Base-by-base conservation (phyloP, 2,888 invertebrate genomes). In the Tachina grossa region DNA sequence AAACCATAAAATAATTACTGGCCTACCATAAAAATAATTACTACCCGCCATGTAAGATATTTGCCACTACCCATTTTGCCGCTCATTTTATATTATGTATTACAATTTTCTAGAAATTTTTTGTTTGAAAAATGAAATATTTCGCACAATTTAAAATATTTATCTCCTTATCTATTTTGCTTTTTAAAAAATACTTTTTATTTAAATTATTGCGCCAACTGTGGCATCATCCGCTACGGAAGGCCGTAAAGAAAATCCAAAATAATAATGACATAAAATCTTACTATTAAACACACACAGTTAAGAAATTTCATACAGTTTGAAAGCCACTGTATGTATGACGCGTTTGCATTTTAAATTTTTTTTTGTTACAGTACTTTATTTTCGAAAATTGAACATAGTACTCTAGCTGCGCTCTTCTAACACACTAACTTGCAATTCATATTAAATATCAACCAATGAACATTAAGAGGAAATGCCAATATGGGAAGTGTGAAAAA, bases 321-420 rank as follows among this genome's bases (percentile, higher is more conserved):
- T 83, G 13, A 53, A 14, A 78, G 55, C 16, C 75, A 77, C 81
- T 78, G 77, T n/a, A 19, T 78, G 77, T n/a, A 19, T 31, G 16
- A 31, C 13, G 41, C 9, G 43, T n/a, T 14, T 11, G 10, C 31
- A 31, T 31, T 3, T 65, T 71, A 47, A 31, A 2, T 3, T 31
- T 31, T 6, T 5, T 31, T 31, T 31, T 31, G 31, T 31, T 79
- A 85, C 79, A 66, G 76, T 74, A 76, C 61, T 13, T n/a, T 55
- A 22, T 14, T 53, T 41, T 39, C 9, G 14, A 6, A 5, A 22
- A 31, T 11, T 4, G 6, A 9, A 8, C 10, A 19, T 0, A 55
- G 6, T 14, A 77, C 63, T 75, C 14, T 72, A 47, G 45, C 85
- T 88, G 87, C 68, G 83, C 88, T 79, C 85, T 87, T 88, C 85